These are phyloP conservation scores for Laothoe populi DNA, from an alignment of 2,888 invertebrate genomes.

Conservation along the genomic window DNA sequence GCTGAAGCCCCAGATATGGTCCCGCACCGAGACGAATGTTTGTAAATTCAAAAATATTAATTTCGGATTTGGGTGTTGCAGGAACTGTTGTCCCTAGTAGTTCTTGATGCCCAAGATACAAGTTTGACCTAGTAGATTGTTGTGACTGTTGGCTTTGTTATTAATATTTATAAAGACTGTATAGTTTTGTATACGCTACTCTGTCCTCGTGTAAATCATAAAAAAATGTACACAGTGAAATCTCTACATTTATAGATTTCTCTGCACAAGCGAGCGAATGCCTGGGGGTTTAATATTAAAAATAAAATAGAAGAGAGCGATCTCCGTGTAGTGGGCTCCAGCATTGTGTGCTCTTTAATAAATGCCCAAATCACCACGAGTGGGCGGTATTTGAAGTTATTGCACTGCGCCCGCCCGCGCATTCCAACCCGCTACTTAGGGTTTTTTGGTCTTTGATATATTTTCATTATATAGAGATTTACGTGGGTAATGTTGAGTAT, in stretches of 20 bases:
- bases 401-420: conserved; percentile 40
- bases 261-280: conserved; percentile 58
- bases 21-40: too few relatives aligned
- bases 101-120: too few relatives aligned
- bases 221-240: conserved; percentile 2
- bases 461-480: too few relatives aligned
- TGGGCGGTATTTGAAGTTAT: conserved; percentile 61
- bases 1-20: too few relatives aligned
- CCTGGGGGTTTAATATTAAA: conserved; percentile 80
- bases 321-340: conserved; percentile 67
- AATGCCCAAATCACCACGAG: conserved; percentile 75
- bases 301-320: conserved; percentile 78
- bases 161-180: too few relatives aligned
- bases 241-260: conserved; percentile 45
- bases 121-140: too few relatives aligned
- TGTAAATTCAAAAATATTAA: too few relatives aligned
- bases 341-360: conserved; percentile 82
- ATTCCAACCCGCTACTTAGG: background rate
- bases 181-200: background rate
- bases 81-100: too few relatives aligned
- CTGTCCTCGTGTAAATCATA: background rate
- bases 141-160: too few relatives aligned
- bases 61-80: too few relatives aligned
- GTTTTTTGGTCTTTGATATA: conserved; percentile 3
- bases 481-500: too few relatives aligned